phyloP scores from a whole-genome alignment of 2,888 invertebrate genomes.

The Anthrax anthrax region DNA sequence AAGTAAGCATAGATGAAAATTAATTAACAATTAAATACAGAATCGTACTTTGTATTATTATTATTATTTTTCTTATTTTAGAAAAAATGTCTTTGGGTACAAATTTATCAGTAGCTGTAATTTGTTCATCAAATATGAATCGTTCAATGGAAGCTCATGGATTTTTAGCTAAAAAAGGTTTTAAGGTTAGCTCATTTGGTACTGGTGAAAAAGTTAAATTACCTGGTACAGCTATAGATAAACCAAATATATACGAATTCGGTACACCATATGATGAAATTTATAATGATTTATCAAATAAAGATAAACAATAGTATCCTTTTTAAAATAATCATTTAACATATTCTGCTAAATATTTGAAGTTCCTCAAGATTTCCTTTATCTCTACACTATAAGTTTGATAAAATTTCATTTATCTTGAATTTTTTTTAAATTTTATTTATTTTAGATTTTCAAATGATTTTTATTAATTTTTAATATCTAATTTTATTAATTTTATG shows the following conservation, averaged over 20 bases:
- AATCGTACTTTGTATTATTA: no score
- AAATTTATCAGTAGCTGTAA: constrained; percentile 73
- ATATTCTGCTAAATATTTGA: background rate
- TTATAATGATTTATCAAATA: constrained; percentile 76
- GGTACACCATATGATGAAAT: constrained; percentile 91
- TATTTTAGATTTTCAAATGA: no score
- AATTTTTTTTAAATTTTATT: no score
- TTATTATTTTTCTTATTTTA: no score
- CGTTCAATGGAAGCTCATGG: constrained; percentile 99
- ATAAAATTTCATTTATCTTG: background rate
- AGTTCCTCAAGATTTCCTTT: background rate
- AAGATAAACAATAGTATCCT: constrained; percentile 79
- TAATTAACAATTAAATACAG: no score
- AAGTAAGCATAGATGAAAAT: no score
- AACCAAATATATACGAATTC: constrained; percentile 95
- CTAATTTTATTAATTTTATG: background rate
- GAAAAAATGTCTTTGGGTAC: constrained; percentile 24
- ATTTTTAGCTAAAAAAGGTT: constrained; percentile 93
- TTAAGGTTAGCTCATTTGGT: constrained; percentile 85
- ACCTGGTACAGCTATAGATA: constrained; percentile 85
- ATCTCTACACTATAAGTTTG: no score
- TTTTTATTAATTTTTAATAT: constrained; percentile 1
- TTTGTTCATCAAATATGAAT: constrained; percentile 99
- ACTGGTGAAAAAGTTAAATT: constrained; percentile 93
- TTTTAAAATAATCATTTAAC: background rate